These are phyloP conservation scores for Gambusia affinis DNA, from an alignment of 2,113 vertebrate genomes.

Conservation along the genomic window DNA sequence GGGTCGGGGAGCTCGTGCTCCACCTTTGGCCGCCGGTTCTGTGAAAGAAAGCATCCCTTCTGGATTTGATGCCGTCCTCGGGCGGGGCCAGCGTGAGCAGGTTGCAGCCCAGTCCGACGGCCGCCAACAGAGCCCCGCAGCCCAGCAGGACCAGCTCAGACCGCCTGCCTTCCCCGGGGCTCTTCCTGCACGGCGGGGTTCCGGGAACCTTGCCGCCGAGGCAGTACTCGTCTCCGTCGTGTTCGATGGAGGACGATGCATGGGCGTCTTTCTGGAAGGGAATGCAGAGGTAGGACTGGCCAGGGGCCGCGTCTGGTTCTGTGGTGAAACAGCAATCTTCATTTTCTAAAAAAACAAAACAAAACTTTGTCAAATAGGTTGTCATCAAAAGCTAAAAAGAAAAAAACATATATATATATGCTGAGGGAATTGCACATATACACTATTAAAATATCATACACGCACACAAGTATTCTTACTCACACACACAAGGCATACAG, in stretches of 20 bases:
- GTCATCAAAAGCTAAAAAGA: neutral
- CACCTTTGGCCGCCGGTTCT: constrained; percentile 83
- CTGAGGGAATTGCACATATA: no score
- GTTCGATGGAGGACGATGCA: constrained; percentile 68
- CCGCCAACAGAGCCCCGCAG: constrained; percentile 91
- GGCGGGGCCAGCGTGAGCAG: constrained; percentile 86
- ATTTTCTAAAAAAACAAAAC: constrained; percentile 82
- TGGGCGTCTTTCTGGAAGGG: constrained; percentile 88
- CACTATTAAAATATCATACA: no score
- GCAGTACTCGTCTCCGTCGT: constrained; percentile 82
- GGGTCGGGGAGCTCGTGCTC: constrained; percentile 88
- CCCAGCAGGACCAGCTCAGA: constrained; percentile 90
- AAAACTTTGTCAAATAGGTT: neutral
- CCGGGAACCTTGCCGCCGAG: constrained; percentile 83
- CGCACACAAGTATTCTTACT: no score
- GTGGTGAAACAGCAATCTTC: constrained; percentile 85
- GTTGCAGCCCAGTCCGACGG: constrained; percentile 91
- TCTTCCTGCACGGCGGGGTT: constrained; percentile 87
- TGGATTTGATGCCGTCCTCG: constrained; percentile 84
- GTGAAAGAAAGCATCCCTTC: constrained; percentile 92
- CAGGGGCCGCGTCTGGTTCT: constrained; percentile 75
- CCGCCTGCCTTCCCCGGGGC: constrained; percentile 83
- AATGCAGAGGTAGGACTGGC: constrained; percentile 94
- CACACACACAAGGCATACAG: no score
- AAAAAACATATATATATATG: no score